Base-by-base conservation (phyloP, 2,113 vertebrate species). In the Riparia riparia region DNA sequence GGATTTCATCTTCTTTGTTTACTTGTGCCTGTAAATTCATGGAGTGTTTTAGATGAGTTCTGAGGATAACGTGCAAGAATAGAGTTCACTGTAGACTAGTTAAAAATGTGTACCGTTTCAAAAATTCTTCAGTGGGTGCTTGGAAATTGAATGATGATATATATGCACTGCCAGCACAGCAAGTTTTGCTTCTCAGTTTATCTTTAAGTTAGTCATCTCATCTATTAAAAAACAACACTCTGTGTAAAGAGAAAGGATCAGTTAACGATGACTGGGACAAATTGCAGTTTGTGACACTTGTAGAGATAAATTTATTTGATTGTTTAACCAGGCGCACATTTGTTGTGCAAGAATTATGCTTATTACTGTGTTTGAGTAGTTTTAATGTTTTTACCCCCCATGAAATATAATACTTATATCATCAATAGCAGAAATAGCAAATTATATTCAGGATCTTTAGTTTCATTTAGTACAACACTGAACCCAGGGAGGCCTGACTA, bases 41-140 rank as follows among this genome's bases (percentile, higher is more conserved):
- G 70, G 47, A 42, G 50, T 58, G 50, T 86, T 96, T 92, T 89
- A 84, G 53, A 83, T 72, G 64, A 21, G 71, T 73, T 78, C 89
- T 86, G 74, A 86, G 73, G 87, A 70, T 83, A 89, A 22, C 32
- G n/a, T 79, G 17, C 77, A 87, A 86, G 53, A 79, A 68, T 90
- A 95, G 92, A 63, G 64, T 86, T 96, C 96, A 89, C 95, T 69
- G 54, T 89, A 93, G 91, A 64, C 83, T 88, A 58, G 86, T 86
- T 94, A 89, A 92, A 88, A 79, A 92, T 71, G 45, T 88, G 65
- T 81, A 87, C 57, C 72, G 10, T 86, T 94, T 96, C 53, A 87
- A 60, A 91, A 88, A 87, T 74, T 94, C 81, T 76, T 96, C 94
- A 94, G 63, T 70, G 89, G 57, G 29, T 39, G 41, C 50, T 95